Base-by-base conservation (phyloP, 2,888 invertebrate species). In the Lymantria dispar region DNA sequence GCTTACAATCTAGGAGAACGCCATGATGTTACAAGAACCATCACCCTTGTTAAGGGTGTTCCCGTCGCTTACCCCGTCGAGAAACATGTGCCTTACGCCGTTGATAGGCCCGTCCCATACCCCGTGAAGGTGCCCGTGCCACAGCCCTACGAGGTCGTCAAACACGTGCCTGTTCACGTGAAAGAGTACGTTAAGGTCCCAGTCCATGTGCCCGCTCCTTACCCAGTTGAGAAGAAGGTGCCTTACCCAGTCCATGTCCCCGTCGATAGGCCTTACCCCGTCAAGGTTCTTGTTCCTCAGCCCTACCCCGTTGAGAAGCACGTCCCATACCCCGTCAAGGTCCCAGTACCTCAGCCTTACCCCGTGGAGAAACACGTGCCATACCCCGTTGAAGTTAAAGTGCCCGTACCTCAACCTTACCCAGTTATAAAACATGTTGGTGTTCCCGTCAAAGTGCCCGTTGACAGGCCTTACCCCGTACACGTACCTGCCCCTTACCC, bases 281-380 rank as follows among this genome's bases (percentile, higher is more conserved):
- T 96, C 69, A 95, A 96, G 87, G 95, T 96, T 48, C 89, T 93
- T 50, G 95, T 96, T 50, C 95, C 95, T 54, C 95, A 95, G 71
- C 96, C 96, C 64, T 96, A 96, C 87, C 95, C 95, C 60, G 96
- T 96, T 13, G 95, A 95, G 83, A 95, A 95, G 81, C 94, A 94
- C 77, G 83, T 96, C 11, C 96, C 94, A 36, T 93, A 94, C 78
- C 95, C 95, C 68, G 95, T 96, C 12, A 95, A 95, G 89, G 95
- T 95, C 44, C 94, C 92, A 56, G 95, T 95, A 51, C 95, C 96
- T 65, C 93, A 93, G 68, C 95, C 95, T 68, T 96, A 96, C 89
- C 96, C 96, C 72, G 95, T 95, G 64, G 95, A 95, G 80, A 95
- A 95, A 88, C 94, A 90, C 78, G 93, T 95, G 71, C 95, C 94